Evolutionary conservation across 2,888 invertebrate species (phyloP).

Genomic region (Dascillus cervinus): DNA sequence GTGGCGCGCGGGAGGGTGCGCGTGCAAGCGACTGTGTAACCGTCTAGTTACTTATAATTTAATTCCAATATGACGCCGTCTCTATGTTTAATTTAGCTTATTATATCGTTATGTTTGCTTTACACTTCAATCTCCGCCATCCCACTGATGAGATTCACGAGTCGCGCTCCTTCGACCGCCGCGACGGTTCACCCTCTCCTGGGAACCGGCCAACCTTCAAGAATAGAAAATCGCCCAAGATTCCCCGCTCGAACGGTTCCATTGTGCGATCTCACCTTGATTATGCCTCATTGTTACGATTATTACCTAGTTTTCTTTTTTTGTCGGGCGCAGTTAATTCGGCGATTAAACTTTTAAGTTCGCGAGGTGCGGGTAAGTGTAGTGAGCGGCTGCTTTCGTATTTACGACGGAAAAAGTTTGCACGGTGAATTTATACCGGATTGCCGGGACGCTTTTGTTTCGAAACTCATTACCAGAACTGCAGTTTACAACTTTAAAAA

Average conservation of each 20-base stretch:
- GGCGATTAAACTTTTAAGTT: constrained; percentile 28
- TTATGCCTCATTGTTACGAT: constrained; percentile 34
- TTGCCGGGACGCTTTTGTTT: constrained; percentile 27
- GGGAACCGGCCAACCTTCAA: constrained; percentile 16
- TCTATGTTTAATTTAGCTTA: constrained; percentile 38
- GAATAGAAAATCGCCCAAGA: constrained; percentile 24
- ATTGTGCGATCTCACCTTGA: constrained; percentile 32
- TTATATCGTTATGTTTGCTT: constrained; percentile 37
- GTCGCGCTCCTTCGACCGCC: constrained; percentile 9
- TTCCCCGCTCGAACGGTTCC: constrained; percentile 24
- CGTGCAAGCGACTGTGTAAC: constrained; percentile 30
- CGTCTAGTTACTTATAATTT: constrained; percentile 33
- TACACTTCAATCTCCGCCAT: constrained; percentile 34
- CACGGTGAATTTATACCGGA: constrained; percentile 26
- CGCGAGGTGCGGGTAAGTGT: constrained; percentile 26
- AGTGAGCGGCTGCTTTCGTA: constrained; percentile 19
- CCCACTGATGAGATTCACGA: constrained; percentile 35
- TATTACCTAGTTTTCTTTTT: constrained; percentile 23
- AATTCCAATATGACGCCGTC: constrained; percentile 35
- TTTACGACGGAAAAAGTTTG: constrained; percentile 25
- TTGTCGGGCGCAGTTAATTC: constrained; percentile 32
- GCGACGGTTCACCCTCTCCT: constrained; percentile 11
- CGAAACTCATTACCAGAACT: constrained; percentile 29
- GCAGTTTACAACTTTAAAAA: constrained; percentile 30
- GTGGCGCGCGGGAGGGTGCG: too few species aligned